Conservation (phyloP, 2,888 invertebrate genomes). For the Danaus chrysippus region DNA sequence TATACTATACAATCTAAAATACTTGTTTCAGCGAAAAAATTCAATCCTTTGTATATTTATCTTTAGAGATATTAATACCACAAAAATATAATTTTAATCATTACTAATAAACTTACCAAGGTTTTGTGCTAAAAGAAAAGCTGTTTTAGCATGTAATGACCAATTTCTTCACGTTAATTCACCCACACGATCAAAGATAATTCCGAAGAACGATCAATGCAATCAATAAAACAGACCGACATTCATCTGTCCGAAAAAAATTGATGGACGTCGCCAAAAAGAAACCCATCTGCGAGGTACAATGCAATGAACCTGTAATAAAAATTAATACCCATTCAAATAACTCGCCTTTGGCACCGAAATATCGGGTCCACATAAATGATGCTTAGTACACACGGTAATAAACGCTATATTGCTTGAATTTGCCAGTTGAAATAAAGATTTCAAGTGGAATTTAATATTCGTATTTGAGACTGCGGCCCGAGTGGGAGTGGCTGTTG, state of each 20-base stretch:
- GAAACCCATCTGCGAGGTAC: constrained; percentile 57
- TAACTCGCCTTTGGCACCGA: constrained; percentile 35
- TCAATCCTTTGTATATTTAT: too few relatives aligned
- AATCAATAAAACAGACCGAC: constrained; percentile 61
- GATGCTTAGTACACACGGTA: constrained; percentile 50
- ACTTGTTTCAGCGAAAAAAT: too few relatives aligned
- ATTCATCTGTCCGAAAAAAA: constrained; percentile 70
- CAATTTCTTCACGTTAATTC: constrained; percentile 45
- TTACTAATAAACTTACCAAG: too few relatives aligned
- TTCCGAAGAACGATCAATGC: constrained; percentile 58
- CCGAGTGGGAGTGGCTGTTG: constrained; percentile 76
- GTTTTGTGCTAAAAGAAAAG: constrained; percentile 1
- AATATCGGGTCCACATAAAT: constrained; percentile 38
- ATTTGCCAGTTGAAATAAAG: constrained; percentile 63
- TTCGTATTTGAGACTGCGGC: constrained; percentile 69
- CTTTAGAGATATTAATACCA: too few relatives aligned
- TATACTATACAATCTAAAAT: too few relatives aligned
- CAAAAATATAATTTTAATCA: too few relatives aligned
- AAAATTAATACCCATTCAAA: constrained; percentile 73
- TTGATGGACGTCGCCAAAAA: constrained; percentile 71
- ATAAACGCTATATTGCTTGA: constrained; percentile 65
- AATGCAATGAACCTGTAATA: constrained; percentile 72
- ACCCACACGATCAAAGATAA: constrained; percentile 56
- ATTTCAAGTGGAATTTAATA: constrained; percentile 75
- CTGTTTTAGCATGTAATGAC: constrained; percentile 17